phyloP scores from a whole-genome alignment of 2,113 vertebrate species.

The Rhinogobius similis region DNA sequence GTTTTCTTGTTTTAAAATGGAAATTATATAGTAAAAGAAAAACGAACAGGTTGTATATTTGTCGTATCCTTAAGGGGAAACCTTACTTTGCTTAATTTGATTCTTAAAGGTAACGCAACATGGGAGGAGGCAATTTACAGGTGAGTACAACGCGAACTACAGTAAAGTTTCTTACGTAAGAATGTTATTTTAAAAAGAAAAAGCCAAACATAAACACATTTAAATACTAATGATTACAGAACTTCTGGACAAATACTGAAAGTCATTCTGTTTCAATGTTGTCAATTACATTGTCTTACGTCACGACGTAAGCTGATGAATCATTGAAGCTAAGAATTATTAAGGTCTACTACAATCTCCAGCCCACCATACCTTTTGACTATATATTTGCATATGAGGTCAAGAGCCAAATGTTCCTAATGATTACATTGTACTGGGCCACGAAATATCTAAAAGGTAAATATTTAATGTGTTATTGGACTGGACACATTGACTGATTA shows the following conservation, averaged over 20 bases:
- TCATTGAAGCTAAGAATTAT: neutral
- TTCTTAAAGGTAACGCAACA: conserved; percentile 15
- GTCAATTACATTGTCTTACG: neutral
- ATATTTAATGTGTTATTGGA: no score
- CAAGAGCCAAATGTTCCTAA: no score
- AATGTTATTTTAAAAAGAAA: neutral
- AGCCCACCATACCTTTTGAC: no score
- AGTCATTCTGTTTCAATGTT: neutral
- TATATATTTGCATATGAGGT: no score
- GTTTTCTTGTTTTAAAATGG: conserved; percentile 11
- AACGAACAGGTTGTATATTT: neutral
- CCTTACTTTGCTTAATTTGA: neutral
- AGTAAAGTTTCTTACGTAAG: conserved; percentile 4
- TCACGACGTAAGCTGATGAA: neutral
- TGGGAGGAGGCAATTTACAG: conserved; percentile 70
- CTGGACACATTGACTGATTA: no score
- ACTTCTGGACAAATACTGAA: neutral
- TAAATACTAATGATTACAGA: neutral
- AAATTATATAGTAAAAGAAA: neutral
- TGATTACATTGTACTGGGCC: no score
- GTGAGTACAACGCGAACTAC: conserved; percentile 51
- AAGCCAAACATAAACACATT: neutral
- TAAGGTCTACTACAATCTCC: no score
- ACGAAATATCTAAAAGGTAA: no score
- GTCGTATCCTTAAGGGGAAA: neutral